phyloP scores from a whole-genome alignment of 2,113 vertebrate genomes.

The Raja brachyura region DNA sequence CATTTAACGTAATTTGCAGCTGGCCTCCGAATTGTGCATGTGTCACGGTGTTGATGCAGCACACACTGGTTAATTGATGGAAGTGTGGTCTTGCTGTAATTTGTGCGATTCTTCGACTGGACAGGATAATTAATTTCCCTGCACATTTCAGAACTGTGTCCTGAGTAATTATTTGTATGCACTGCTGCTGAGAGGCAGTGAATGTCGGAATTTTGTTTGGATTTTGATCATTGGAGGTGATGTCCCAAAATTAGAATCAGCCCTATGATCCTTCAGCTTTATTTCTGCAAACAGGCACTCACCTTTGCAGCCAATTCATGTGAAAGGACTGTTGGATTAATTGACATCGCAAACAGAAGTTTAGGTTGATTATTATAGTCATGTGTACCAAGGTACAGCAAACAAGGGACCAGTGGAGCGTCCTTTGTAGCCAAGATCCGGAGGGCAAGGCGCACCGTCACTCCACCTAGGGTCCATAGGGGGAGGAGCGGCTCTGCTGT shows the following conservation, averaged over 20 bases:
- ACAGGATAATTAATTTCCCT: background rate
- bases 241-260: background rate
- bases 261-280: background rate
- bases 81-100: constrained; percentile 40
- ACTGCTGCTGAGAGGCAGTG: background rate
- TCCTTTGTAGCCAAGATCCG: too few relatives aligned
- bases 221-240: background rate
- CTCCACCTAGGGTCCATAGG: too few relatives aligned
- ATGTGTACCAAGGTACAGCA: too few relatives aligned
- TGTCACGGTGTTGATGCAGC: background rate
- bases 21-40: background rate
- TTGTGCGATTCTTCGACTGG: constrained; percentile 44
- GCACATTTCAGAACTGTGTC: background rate
- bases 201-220: background rate
- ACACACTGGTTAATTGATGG: too few relatives aligned
- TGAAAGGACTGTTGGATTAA: background rate
- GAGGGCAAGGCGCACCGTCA: too few relatives aligned
- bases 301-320: background rate
- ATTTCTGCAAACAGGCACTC: background rate
- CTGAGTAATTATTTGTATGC: too few relatives aligned
- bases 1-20: background rate
- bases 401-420: too few relatives aligned
- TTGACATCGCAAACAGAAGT: background rate
- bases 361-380: too few relatives aligned
- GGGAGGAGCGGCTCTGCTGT: too few relatives aligned